Percentiles rank a stretch among this genome's conserved stretches.
Evolutionary conservation across 2,113 vertebrate species (phyloP).

Genomic region (cattle (Bos taurus)): DNA sequence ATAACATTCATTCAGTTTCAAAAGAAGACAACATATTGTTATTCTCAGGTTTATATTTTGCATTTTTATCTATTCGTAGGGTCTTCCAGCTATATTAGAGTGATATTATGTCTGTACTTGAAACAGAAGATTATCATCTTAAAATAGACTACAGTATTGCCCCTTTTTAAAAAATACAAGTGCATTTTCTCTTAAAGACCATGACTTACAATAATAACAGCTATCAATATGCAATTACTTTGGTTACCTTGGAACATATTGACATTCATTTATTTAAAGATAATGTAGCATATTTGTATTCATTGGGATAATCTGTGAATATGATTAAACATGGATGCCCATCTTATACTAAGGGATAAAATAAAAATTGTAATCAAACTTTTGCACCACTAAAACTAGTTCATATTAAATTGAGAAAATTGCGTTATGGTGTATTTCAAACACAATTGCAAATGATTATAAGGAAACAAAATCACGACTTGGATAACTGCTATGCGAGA

Average conservation of each 20-base stretch:
- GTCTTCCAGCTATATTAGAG: constrained; percentile 67
- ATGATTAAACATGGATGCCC: constrained; percentile 77
- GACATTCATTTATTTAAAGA: constrained; percentile 81
- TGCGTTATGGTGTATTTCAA: constrained; percentile 68
- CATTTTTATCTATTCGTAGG: constrained; percentile 71
- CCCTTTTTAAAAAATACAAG: constrained; percentile 79
- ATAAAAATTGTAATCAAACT: constrained; percentile 58
- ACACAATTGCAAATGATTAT: constrained; percentile 56
- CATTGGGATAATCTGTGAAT: constrained; percentile 75
- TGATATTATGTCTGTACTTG: constrained; percentile 66
- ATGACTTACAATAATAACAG: constrained; percentile 77
- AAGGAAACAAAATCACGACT: constrained; percentile 66
- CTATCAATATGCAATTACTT: constrained; percentile 83
- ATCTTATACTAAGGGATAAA: constrained; percentile 73
- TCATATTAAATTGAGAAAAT: constrained; percentile 70
- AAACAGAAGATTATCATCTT: constrained; percentile 77
- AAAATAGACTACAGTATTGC: constrained; percentile 77
- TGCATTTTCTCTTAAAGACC: constrained; percentile 75
- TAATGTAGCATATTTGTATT: constrained; percentile 81
- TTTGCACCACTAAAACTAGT: constrained; percentile 71
- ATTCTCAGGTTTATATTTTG: constrained; percentile 70
- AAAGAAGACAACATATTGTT: constrained; percentile 70
- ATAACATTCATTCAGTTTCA: constrained; percentile 59
- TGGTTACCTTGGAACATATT: constrained; percentile 78
- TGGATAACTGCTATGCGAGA: constrained; percentile 34